Evolutionary conservation across 2,888 invertebrate genomes (phyloP), one percentile per base, ranked within the genome.

Genomic region (Drosophila antonietae): DNA sequence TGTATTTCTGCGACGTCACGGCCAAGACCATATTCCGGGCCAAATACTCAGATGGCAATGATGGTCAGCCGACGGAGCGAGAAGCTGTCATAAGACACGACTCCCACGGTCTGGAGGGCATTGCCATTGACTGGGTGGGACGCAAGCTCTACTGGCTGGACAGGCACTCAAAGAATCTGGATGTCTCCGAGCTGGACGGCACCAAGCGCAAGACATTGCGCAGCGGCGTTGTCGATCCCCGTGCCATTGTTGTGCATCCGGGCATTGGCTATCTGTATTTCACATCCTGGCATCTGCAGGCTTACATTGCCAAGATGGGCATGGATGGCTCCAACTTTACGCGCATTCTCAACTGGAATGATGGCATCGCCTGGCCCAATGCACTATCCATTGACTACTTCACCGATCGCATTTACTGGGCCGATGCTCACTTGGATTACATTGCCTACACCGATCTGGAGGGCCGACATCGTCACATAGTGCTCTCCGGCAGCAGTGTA

Each of bases 341-440:
- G 0, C 94, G 96, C 61, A 97, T 99, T 77, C 93, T 99, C 18
- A 97, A 96, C 28, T 97, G 97, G 95, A 97, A 98, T 89, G 95
- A 98, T 80, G 98, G 98, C 88, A 96, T 99, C 57, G 98, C 98
- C 0, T 99, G 99, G 99, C 99, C 99, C 0, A 99, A 99, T 92
- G 99, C 99, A 1, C 92, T 99, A 18, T 97, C 99, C 0, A 96
- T 99, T 68, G 99, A 99, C 91, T 99, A 98, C 92, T 97, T 98
- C 91, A 97, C 98, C 0, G 97, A 99, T 84, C 95, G 97, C 85
- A 95, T 99, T 51, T 99, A 97, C 93, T 99, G 97, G 97, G 99
- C 99, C 0, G 99, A 99, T 92, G 99, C 99, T 80, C 99, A 99
- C 93, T 94, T 99, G 80, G 98, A 99, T 92, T 99, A 99, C 91